These are phyloP conservation scores for Ectemnius cavifrons DNA, from an alignment of 2,888 invertebrate genomes.

Conservation along the genomic window DNA sequence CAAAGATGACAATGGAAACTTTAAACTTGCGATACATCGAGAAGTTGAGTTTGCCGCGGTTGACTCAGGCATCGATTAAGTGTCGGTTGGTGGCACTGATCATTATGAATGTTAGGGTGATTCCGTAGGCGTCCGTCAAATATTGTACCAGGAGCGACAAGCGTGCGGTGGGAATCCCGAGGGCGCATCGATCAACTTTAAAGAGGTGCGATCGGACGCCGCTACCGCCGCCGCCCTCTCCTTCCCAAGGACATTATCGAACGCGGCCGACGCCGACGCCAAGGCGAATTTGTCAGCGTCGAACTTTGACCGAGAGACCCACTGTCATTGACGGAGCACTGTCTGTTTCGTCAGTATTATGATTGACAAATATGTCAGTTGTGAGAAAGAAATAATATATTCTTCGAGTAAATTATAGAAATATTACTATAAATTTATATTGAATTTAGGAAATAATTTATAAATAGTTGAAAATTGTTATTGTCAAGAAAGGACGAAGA, in stretches of 20 bases:
- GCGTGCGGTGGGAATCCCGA: neutral
- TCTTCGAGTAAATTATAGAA: too few species aligned
- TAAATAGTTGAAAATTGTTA: too few species aligned
- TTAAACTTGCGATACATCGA: too few species aligned
- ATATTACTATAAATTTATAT: too few species aligned
- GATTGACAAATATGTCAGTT: constrained; percentile 47
- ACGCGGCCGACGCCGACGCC: neutral
- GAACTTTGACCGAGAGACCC: constrained; percentile 21
- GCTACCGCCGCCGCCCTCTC: constrained; percentile 2
- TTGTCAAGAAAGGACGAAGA: too few species aligned
- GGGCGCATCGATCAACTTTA: constrained; percentile 43
- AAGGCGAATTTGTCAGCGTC: constrained; percentile 39
- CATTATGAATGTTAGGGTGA: neutral
- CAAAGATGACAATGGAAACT: too few species aligned
- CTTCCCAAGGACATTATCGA: constrained; percentile 14
- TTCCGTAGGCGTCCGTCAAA: constrained; percentile 22
- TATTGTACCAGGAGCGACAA: constrained; percentile 2
- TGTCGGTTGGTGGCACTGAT: too few species aligned
- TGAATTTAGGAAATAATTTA: too few species aligned
- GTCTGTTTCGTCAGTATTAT: constrained; percentile 48
- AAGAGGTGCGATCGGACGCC: constrained; percentile 8
- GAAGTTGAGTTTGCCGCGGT: too few species aligned
- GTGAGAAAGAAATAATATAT: too few species aligned
- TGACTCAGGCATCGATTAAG: too few species aligned
- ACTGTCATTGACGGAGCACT: neutral